Conservation (phyloP, 2,797 vertebrate species). For the Anguilla anguilla region DNA sequence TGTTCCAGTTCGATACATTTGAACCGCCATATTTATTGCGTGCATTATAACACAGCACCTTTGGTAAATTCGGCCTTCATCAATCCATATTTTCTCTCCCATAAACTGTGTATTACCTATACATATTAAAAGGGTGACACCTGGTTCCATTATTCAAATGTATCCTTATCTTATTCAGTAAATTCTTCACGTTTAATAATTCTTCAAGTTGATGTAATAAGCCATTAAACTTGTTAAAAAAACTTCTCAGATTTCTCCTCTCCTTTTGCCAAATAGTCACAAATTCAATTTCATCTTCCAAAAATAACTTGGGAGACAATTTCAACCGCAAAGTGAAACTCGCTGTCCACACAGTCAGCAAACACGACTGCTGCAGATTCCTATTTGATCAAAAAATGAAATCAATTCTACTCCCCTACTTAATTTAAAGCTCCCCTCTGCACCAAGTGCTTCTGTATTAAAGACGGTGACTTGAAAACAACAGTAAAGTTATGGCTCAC, state of each 20-base stretch:
- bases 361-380: not conserved
- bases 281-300: not conserved
- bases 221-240: not conserved
- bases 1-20: no score
- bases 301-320: not conserved
- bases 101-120: not conserved
- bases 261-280: not conserved
- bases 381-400: not conserved
- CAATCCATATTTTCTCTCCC: not conserved
- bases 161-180: not conserved
- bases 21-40: not conserved
- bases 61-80: not conserved
- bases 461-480: not conserved
- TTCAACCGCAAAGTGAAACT: not conserved
- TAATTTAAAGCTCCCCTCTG: not conserved
- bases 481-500: not conserved
- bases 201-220: not conserved
- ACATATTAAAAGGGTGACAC: not conserved
- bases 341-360: not conserved
- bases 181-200: not conserved
- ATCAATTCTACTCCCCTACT: not conserved
- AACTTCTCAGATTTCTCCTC: not conserved
- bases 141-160: not conserved
- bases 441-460: not conserved
- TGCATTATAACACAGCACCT: not conserved